Evolutionary conservation across 1,140 invertebrate species (phyloP).

Genomic region (Tetraneura akinire): DNA sequence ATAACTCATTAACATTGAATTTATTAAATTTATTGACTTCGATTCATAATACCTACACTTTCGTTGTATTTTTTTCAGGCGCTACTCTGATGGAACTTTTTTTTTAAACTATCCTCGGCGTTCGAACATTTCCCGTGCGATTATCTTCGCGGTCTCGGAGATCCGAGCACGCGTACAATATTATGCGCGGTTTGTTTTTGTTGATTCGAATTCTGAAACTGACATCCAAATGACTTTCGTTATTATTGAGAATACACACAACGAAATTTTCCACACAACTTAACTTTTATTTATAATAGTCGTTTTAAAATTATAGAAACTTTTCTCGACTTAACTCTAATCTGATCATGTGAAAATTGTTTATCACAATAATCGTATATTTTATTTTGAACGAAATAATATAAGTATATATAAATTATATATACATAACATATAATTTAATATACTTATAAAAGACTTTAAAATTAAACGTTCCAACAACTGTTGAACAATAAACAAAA

Average conservation of each 20-base stretch:
- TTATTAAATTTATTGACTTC: too few relatives aligned
- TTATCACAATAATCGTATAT: not conserved
- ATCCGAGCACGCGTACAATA: not conserved
- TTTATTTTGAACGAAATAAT: not conserved
- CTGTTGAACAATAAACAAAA: not conserved
- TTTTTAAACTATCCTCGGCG: too few relatives aligned
- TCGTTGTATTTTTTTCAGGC: too few relatives aligned
- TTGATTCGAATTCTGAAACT: conserved; percentile 16
- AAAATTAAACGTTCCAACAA: not conserved
- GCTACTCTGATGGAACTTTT: too few relatives aligned
- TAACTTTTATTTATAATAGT: not conserved
- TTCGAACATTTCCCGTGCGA: too few relatives aligned
- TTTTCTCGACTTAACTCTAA: not conserved
- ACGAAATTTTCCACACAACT: conserved; percentile 28
- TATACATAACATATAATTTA: too few relatives aligned
- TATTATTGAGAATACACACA: conserved; percentile 25
- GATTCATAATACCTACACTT: too few relatives aligned
- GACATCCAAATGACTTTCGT: conserved; percentile 14
- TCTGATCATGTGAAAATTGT: not conserved
- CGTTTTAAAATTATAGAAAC: not conserved
- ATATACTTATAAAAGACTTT: not conserved
- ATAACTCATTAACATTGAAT: too few relatives aligned
- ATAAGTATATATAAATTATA: too few relatives aligned
- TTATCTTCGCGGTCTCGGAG: too few relatives aligned
- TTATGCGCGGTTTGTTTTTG: not conserved